Base-by-base conservation (phyloP, 2,888 invertebrate genomes). In the Dryobotodes eremita region DNA sequence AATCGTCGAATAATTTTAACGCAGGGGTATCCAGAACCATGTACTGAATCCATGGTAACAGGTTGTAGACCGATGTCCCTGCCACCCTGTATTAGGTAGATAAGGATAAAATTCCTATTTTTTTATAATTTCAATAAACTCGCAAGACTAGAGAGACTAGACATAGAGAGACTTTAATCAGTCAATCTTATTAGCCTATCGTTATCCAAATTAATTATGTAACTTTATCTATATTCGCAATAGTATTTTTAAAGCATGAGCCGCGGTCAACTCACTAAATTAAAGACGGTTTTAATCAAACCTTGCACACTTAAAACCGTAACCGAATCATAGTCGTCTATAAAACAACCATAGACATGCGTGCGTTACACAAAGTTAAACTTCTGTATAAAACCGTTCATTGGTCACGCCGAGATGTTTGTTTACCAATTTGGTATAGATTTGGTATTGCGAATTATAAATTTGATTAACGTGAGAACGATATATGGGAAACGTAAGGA, bases 351-450 rank as follows among this genome's bases (percentile, higher is more conserved):
- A 36, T 6, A 55, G 48, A 20, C 48, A 59, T 82, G 82, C 74
- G 85, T 75, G 71, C 82, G 85, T 71, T 82, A 78, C 70, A 79
- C 66, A 85, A 85, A 82, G 76, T 74, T 74, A 85, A 74, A 86
- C 87, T 89, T 84, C 89, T 89, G 89, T 79, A 69, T 79, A 72
- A 71, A 73, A 71, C 80, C 75, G 69, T 79, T 69, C 59, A 81
- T 85, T 83, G 71, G 77, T 68, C 75, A 82, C 86, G 89, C 89
- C 89, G 88, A 81, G 86, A 81, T 95, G 93, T 96, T 96, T 94
- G 93, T 95, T 95, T 95, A 95, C 89, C 94, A 91, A 96, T 96
- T 96, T 92, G 95, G 89, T 91, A 95, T 93, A 95, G 91, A 88
- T 80, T 90, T 87, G 84, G 89, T 93, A 94, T 94, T 93, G 94